phyloP scores from a whole-genome alignment of 2,888 invertebrate genomes.

The Brachylomia viminalis region DNA sequence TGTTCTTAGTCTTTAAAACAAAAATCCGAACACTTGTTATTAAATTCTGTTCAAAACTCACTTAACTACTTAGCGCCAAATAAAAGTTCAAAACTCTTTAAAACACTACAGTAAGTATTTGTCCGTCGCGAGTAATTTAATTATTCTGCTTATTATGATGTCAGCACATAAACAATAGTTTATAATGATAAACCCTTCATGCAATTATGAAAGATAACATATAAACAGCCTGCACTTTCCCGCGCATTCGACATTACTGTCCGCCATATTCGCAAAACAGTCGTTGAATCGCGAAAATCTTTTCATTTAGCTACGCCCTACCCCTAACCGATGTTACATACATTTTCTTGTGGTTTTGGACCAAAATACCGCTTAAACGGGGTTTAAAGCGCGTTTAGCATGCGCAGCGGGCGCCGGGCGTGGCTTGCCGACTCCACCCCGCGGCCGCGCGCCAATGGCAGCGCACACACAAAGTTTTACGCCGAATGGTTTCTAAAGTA shows the following conservation, averaged over 20 bases:
- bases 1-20: not conserved
- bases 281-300: slow-evolving; percentile 87
- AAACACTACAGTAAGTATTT: not conserved
- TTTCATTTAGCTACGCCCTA: slow-evolving; percentile 89
- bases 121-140: not conserved
- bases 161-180: not conserved
- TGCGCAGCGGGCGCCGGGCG: slow-evolving; percentile 84
- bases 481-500: slow-evolving; percentile 84
- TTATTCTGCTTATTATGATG: not conserved
- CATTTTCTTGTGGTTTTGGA: slow-evolving; percentile 90
- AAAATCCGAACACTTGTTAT: not conserved
- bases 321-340: slow-evolving; percentile 87
- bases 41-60: slow-evolving; percentile 8
- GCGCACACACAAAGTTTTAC: slow-evolving; percentile 77
- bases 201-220: slow-evolving; percentile 27
- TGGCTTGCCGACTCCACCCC: slow-evolving; percentile 78
- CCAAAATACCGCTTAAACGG: slow-evolving; percentile 90
- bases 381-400: slow-evolving; percentile 88
- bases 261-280: slow-evolving; percentile 85
- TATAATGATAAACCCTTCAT: not conserved
- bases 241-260: slow-evolving; percentile 84
- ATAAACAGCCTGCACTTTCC: slow-evolving; percentile 80
- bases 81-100: not conserved
- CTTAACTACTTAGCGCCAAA: slow-evolving; percentile 15
- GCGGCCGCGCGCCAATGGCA: slow-evolving; percentile 76